These are phyloP conservation scores for Pammene aurita DNA, from an alignment of 2,888 invertebrate species.

Conservation along the genomic window DNA sequence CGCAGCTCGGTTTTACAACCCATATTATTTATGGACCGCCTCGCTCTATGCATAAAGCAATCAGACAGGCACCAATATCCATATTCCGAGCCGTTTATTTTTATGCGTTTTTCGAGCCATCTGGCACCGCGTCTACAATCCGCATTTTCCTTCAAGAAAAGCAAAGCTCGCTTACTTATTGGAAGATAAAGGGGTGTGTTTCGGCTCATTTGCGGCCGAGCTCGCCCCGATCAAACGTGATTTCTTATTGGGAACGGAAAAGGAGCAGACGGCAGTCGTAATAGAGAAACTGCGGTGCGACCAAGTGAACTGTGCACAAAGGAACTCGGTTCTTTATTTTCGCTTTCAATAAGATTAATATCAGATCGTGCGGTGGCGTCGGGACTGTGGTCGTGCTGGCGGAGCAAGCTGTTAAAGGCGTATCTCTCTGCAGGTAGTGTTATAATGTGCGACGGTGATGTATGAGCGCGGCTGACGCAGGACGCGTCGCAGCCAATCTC, in stretches of 20 bases:
- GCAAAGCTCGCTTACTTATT: slow-evolving; percentile 75
- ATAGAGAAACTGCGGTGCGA: slow-evolving; percentile 63
- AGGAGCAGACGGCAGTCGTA: slow-evolving; percentile 59
- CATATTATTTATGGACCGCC: slow-evolving; percentile 63
- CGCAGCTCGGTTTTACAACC: slow-evolving; percentile 57
- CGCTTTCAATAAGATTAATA: slow-evolving; percentile 59
- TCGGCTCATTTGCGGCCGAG: slow-evolving; percentile 78
- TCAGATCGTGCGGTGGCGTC: slow-evolving; percentile 39
- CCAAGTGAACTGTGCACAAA: slow-evolving; percentile 52
- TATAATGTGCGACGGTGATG: slow-evolving; percentile 73
- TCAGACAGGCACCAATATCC: slow-evolving; percentile 66
- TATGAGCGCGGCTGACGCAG: slow-evolving; percentile 57
- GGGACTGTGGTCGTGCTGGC: slow-evolving; percentile 27
- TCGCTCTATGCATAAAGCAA: slow-evolving; percentile 67
- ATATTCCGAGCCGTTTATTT: slow-evolving; percentile 73
- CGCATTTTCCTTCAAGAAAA: slow-evolving; percentile 62
- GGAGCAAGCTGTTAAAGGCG: slow-evolving; percentile 64
- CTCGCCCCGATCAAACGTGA: slow-evolving; percentile 71
- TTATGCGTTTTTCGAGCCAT: slow-evolving; percentile 75
- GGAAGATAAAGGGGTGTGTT: slow-evolving; percentile 78
- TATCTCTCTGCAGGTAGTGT: slow-evolving; percentile 70
- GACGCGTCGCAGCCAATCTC: slow-evolving; percentile 60
- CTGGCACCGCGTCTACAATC: slow-evolving; percentile 67
- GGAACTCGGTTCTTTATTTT: slow-evolving; percentile 60
- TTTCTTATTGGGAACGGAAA: slow-evolving; percentile 73